These are phyloP conservation scores for Calvadosia cruxmelitensis DNA, from an alignment of 30 jellyfish, hydroid and myxozoan species.

Conservation along the genomic window DNA sequence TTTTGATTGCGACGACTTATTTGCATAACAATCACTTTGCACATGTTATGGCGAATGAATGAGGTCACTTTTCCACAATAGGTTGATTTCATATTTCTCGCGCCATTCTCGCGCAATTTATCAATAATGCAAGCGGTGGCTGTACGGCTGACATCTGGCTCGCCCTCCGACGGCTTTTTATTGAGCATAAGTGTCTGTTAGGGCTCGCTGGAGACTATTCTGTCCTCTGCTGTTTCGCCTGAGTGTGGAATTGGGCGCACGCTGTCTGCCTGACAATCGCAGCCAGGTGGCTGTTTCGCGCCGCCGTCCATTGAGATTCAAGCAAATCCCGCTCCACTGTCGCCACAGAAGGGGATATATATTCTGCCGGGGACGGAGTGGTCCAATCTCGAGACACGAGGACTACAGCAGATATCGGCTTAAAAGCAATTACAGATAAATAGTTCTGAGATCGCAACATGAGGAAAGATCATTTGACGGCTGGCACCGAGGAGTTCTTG, in stretches of 20 bases:
- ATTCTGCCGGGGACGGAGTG: no score
- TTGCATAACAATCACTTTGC: constrained; percentile 1
- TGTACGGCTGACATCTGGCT: neutral
- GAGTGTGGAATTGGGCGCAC: no score
- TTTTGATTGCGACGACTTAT: constrained; percentile 1
- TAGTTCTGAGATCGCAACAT: neutral
- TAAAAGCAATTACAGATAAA: neutral
- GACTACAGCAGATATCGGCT: neutral
- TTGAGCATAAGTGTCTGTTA: no score
- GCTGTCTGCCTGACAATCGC: no score
- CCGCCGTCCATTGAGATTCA: no score
- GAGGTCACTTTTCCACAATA: constrained; percentile 1
- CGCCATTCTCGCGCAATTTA: neutral
- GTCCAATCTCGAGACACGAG: neutral
- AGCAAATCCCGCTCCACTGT: no score
- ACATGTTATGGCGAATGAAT: constrained; percentile 2
- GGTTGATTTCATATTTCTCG: neutral
- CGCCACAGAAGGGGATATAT: no score
- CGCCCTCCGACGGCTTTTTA: no score
- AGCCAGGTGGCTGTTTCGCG: no score
- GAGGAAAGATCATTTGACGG: neutral
- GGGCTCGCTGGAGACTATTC: no score
- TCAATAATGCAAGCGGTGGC: neutral
- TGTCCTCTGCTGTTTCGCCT: no score
- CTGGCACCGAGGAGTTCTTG: neutral